Percentiles rank a stretch among this genome's conserved stretches.
These are phyloP conservation scores for Pituophis catenifer DNA, from an alignment of 2,113 vertebrate genomes.

Conservation along the genomic window DNA sequence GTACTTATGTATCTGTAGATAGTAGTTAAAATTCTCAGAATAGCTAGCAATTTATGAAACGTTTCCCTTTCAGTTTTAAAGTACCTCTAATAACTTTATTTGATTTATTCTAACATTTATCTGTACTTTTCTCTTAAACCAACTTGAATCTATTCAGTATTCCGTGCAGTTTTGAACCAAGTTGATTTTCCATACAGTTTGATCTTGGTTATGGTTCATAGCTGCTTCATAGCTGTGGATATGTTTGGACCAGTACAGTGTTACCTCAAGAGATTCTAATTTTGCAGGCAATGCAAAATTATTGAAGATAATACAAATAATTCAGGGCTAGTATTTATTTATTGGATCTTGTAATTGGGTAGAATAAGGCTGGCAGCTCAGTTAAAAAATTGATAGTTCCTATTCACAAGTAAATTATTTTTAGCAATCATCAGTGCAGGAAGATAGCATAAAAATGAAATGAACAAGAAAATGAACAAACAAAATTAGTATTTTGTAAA, in stretches of 20 bases:
- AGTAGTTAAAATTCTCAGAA: not conserved
- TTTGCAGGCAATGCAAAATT: conserved; percentile 35
- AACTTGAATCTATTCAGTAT: not conserved
- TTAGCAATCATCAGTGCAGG: conserved; percentile 47
- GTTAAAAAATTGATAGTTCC: conserved; percentile 63
- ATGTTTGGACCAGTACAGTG: not conserved
- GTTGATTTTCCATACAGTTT: not conserved
- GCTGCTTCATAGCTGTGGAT: conserved; percentile 33
- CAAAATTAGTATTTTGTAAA: conserved; percentile 48
- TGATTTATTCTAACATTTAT: not conserved
- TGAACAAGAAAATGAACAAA: conserved; percentile 52
- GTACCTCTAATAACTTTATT: rapidly evolving
- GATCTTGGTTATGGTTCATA: conserved; percentile 32
- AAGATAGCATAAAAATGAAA: conserved; percentile 62
- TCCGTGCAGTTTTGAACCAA: not conserved
- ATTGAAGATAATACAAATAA: conserved; percentile 35
- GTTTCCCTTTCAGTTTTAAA: rapidly evolving
- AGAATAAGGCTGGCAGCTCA: conserved; percentile 46
- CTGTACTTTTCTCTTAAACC: conserved; percentile 28
- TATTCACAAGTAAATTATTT: conserved; percentile 64
- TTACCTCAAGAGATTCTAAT: not conserved
- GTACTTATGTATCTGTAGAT: conserved; percentile 16
- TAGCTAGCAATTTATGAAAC: not conserved
- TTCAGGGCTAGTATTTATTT: conserved; percentile 51
- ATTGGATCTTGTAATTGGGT: conserved; percentile 59